These are phyloP conservation scores for Agrypnia vestita DNA, from an alignment of 1,140 invertebrate genomes.

Conservation along the genomic window DNA sequence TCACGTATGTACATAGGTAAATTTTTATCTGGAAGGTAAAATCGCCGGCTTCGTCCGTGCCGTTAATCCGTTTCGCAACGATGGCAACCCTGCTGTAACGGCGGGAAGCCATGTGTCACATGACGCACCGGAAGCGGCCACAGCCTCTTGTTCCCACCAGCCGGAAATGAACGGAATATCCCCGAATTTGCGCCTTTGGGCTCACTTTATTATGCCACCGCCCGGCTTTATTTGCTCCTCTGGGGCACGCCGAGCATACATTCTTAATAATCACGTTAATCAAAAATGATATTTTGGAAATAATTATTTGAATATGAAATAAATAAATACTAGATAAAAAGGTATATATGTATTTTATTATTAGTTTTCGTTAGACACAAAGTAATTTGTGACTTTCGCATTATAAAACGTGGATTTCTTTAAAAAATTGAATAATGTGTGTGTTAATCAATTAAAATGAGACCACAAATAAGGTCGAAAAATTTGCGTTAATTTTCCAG, in stretches of 20 bases:
- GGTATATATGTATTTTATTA: no score
- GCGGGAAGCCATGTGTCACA: constrained; percentile 35
- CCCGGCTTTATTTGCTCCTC: background rate
- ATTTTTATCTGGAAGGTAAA: background rate
- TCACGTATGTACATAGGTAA: no score
- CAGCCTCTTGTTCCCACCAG: constrained; percentile 34
- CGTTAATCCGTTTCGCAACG: constrained; percentile 30
- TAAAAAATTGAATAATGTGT: no score
- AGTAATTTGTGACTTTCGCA: no score
- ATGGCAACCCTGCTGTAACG: constrained; percentile 32
- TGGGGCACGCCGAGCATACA: background rate
- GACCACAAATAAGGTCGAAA: no score
- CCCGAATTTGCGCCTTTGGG: constrained; percentile 4
- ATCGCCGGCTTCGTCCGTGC: background rate
- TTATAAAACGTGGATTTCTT: no score
- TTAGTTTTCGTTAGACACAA: no score
- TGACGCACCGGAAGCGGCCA: constrained; percentile 25
- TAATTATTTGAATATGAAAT: background rate
- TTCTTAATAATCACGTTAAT: background rate
- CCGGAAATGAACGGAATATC: constrained; percentile 41
- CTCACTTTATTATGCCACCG: constrained; percentile 20
- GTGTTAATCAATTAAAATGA: no score
- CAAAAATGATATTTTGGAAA: background rate
- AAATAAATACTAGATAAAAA: no score
- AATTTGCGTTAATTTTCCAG: no score